Base-by-base conservation (phyloP, 35 echinoderm and acorn worm species). In the Hemicentrotus pulcherrimus region DNA sequence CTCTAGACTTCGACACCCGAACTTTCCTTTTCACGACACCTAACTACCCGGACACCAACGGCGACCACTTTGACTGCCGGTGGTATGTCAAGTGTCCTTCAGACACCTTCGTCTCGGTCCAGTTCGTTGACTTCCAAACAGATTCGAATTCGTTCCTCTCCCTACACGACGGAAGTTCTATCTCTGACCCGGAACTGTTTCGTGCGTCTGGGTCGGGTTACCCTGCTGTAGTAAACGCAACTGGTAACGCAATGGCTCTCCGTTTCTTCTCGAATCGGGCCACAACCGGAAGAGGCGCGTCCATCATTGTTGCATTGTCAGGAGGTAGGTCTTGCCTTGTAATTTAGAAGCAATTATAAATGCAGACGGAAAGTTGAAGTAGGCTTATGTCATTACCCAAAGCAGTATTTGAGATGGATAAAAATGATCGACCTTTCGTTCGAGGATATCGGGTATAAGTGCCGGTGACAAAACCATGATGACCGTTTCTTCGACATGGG, bases 21-120 rank as follows among this genome's bases (percentile, higher is more conserved):
- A 58, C 32, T 12, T 93, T 93, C 46, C 48, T 93, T 1, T 93
- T 58, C 48, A 50, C 91, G 5, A 93, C 91, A 31, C 91, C 91
- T 31, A 47, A 93, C 91, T 93, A 93, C 48, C 91, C 91, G 3
- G 30, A 47, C 91, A 93, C 91, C 4, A 28, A 48, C n/a, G 91
- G 91, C 5, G 48, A 58, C 16, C 48, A 93, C 46, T 93, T 48
- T 31, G 91, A 93, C 30, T 93, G 91, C 91, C 45, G 91, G 16
- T 93, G 91, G 91, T 93, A 48, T 28, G 16, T 93, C 47, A 93
- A 11, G 46, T 52, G 91, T 52, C 91, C 91, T 47, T 93, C 91
- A 4, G 91, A 93, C n/a, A 93, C 91, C 0, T 2, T 31, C 46
- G 22, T 93, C 91, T 93, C 91, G 10, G 91, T 58, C 91, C 32